Evolutionary conservation across 2,888 invertebrate species (phyloP).

Genomic region (Phalangium opilio): DNA sequence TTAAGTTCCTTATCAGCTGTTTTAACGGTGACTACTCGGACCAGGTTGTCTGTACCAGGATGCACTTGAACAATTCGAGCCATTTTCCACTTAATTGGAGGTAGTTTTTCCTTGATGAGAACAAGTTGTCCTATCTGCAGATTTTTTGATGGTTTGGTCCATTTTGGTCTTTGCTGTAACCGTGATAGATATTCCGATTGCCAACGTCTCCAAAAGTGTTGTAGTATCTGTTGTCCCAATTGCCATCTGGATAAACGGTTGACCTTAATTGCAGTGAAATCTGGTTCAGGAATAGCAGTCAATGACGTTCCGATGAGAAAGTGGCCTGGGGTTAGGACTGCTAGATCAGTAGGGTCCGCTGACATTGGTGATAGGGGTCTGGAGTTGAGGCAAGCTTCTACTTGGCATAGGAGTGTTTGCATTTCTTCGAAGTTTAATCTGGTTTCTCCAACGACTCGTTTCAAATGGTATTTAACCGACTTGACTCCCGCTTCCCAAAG

Average conservation of each 20-base stretch:
- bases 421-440: constrained; percentile 5
- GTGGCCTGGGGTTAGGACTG: constrained; percentile 2
- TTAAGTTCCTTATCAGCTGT: too few species aligned
- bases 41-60: neutral
- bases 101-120: neutral
- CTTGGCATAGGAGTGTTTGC: neutral
- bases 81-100: neutral
- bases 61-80: neutral
- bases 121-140: neutral
- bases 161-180: neutral
- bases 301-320: neutral
- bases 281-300: neutral
- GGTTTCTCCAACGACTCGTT: too few species aligned
- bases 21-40: neutral
- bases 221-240: neutral
- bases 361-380: neutral
- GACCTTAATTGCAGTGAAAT: neutral
- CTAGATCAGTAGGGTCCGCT: neutral
- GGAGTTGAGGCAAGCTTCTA: constrained; percentile 1
- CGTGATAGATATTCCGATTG: constrained; percentile 1
- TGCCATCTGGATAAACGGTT: constrained; percentile 1
- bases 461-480: too few species aligned
- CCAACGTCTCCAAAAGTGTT: neutral
- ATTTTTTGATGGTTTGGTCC: neutral
- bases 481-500: too few species aligned